Evolutionary conservation across 2,888 invertebrate species (phyloP), one percentile per base, ranked within the genome.

Genomic region (Acrocyrtus sp.): DNA sequence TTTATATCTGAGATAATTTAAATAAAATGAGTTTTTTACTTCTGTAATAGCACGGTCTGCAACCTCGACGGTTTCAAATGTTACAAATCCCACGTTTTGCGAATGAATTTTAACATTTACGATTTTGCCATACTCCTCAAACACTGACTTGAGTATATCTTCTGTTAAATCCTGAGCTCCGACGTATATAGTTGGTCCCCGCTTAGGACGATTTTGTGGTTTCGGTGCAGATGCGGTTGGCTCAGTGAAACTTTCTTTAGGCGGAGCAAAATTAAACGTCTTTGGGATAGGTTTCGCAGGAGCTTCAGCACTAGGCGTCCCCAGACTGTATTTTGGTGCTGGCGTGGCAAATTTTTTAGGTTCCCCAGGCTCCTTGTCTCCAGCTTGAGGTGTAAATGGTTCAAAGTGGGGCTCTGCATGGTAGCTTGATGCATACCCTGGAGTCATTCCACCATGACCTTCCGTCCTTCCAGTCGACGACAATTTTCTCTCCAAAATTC

Each of bases 41-140:
- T 95, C 92, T 34, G 90, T 88, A 78, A 96, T 93, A 0, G 96
- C 95, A 76, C 91, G 88, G 67, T 93, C 91, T 2, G 96, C 93
- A 53, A 91, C 89, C 80, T 96, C 96, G 15, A 92, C 88, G 81
- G 93, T 94, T 76, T 96, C 94, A 85, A 96, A 97, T 2, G 96
- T 95, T 17, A 97, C 89, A 86, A 95, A 96, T 8, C 94, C 96
- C 81, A 91, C 90, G 51, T 61, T 70, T 1, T 61, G 48, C 5
- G 74, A 76, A 48, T 77, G 90, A 41, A 75, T 61, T 53, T 74
- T 77, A 0, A 79, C 73, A 61, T 75, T 79, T 1, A 79, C 67
- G 47, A 79, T 76, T 41, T 77, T 77, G 1, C 80, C 80, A 70
- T 60, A 77, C 29, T 76, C 78, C 34, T 68, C 72, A 58, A 79